Evolutionary conservation across 2,797 vertebrate species (phyloP).

Genomic region (Selene dorsalis): DNA sequence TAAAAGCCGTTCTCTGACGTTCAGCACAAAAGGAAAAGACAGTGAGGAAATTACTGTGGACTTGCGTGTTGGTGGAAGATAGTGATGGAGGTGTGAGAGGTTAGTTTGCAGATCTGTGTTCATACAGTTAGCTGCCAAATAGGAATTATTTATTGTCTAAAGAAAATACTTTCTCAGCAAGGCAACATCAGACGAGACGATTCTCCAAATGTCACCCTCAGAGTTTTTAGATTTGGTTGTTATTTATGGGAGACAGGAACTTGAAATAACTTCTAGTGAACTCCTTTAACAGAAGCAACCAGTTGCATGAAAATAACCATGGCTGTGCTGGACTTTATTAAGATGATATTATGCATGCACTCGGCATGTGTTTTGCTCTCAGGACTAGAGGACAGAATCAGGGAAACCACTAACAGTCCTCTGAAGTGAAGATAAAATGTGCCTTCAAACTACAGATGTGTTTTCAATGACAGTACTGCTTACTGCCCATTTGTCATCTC

Average conservation of each 20-base stretch:
- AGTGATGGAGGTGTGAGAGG: slow-evolving; percentile 17
- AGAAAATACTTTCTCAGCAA: slow-evolving; percentile 5
- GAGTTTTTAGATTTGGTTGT: slow-evolving; percentile 44
- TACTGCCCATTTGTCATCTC: slow-evolving; percentile 34
- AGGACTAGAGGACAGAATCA: slow-evolving; percentile 41
- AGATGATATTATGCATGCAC: slow-evolving; percentile 33
- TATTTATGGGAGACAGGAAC: slow-evolving; percentile 42
- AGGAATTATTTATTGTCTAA: slow-evolving; percentile 51
- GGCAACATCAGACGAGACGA: slow-evolving; percentile 38
- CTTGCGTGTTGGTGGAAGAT: slow-evolving; percentile 36
- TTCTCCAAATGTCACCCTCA: slow-evolving; percentile 40
- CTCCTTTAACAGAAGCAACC: slow-evolving; percentile 25
- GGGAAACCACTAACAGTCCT: slow-evolving; percentile 33
- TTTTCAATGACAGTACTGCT: slow-evolving; percentile 40
- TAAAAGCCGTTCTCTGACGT: slow-evolving; percentile 16
- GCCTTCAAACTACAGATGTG: slow-evolving; percentile 46
- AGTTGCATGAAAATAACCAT: slow-evolving; percentile 31
- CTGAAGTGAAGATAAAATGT: slow-evolving; percentile 45
- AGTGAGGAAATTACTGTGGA: slow-evolving; percentile 13
- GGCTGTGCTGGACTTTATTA: slow-evolving; percentile 18
- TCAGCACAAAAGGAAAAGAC: slow-evolving; percentile 19
- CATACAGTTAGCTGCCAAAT: slow-evolving; percentile 26
- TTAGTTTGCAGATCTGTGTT: slow-evolving; percentile 40
- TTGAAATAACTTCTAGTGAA: slow-evolving; percentile 42
- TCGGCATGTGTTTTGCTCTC: slow-evolving; percentile 36